Evolutionary conservation across 1,140 invertebrate genomes (phyloP), one percentile per base, ranked within the genome.

Genomic region (Brachionus paranguensis): DNA sequence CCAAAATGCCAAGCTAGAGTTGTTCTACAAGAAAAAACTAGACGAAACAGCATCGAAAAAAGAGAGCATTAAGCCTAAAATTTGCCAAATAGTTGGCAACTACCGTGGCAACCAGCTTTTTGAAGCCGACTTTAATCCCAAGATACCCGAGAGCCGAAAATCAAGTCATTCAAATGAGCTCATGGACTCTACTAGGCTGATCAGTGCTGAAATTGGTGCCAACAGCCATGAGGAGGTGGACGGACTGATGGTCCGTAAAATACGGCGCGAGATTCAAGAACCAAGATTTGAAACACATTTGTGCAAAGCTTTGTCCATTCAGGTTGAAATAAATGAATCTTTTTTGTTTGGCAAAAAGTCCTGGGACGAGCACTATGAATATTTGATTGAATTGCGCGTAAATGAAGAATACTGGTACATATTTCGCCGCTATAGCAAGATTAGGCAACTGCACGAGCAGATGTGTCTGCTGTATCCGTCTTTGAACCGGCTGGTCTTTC

Each of bases 351-450:
- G 72, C 17, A 76, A 76, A 76, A 76, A 76, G 20, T 76, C 72
- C 20, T 76, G 72, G 72, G 72, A 76, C 27, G 72, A 76, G 24
- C 72, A 76, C n/a, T 76, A 76, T n/a, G 72, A 76, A 1, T 76
- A 76, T 76, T 76, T 76, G 47, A 76, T 76, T 2, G 72, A 76
- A 76, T 50, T 76, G 20, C 41, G 72, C 14, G 4, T 76, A 50
- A 76, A 76, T 50, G 72, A 76, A 50, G 72, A 76, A 37, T 20
- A 76, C 27, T 76, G 72, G 72, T 50, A 47, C 43, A 76, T 76
- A 33, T 76, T 76, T 76, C 41, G 72, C 27, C 41, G 72, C 7
- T 76, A 76, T 33, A 76, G 72, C n/a, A 76, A 76, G 27, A 76
- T 76, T 6, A 24, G 72, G 12, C 72, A 76, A 50, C 20, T 76